phyloP scores from a whole-genome alignment of 2,888 invertebrate species.

The Nemurella pictetii region DNA sequence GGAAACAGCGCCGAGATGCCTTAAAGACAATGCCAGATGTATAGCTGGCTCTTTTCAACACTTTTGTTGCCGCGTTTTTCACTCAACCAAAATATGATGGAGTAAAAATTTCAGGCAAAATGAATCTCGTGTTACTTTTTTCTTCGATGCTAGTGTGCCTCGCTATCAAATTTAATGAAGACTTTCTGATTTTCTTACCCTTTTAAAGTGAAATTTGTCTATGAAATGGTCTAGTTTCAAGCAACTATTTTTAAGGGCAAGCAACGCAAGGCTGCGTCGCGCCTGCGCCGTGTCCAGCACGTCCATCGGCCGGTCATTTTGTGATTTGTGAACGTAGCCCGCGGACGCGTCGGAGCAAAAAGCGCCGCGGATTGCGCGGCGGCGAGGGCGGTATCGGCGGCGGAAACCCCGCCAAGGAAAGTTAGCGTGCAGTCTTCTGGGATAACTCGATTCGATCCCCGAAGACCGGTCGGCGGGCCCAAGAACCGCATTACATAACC shows the following conservation, averaged over 20 bases:
- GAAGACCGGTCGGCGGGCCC: neutral
- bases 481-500: neutral
- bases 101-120: neutral
- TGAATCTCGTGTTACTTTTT: too few species aligned
- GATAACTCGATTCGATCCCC: conserved; percentile 23
- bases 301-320: conserved; percentile 12
- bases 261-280: too few species aligned
- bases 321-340: conserved; percentile 4
- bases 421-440: conserved; percentile 18
- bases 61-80: neutral
- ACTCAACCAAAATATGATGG: neutral
- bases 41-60: neutral
- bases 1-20: neutral
- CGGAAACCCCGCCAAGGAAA: conserved; percentile 17
- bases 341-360: too few species aligned
- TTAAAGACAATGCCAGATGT: neutral
- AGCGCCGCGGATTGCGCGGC: neutral
- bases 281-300: too few species aligned
- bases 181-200: too few species aligned
- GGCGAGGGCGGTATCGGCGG: neutral
- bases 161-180: too few species aligned
- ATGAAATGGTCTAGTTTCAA: too few species aligned
- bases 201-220: too few species aligned
- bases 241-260: too few species aligned
- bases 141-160: too few species aligned